Percentiles rank a stretch among this genome's conserved stretches.
These are phyloP conservation scores for Apteryx mantelli DNA, from an alignment of 2,113 vertebrate species.

Conservation along the genomic window DNA sequence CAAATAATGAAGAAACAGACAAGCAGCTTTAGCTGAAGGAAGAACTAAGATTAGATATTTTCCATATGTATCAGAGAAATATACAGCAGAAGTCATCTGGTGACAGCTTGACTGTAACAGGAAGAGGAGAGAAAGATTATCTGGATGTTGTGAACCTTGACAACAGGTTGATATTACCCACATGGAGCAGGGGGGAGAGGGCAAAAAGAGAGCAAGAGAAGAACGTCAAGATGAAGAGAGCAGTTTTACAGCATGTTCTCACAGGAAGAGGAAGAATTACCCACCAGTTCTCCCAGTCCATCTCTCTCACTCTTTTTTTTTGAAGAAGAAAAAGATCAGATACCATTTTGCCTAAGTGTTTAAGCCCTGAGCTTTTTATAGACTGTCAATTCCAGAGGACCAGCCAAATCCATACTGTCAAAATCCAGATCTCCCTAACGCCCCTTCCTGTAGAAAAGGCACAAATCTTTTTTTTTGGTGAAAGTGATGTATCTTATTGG, in stretches of 20 bases:
- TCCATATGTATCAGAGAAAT: not conserved
- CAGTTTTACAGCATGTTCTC: not conserved
- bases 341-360: not conserved
- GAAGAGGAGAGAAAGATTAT: not conserved
- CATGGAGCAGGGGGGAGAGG: not conserved
- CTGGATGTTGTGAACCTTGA: not conserved
- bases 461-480: not conserved
- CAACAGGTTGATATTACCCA: not conserved
- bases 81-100: not conserved
- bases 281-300: not conserved
- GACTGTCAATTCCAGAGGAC: not conserved
- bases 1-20: not conserved
- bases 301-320: too few relatives aligned
- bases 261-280: not conserved
- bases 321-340: not conserved
- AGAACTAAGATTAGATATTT: not conserved
- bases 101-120: not conserved
- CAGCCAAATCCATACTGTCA: not conserved
- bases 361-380: not conserved
- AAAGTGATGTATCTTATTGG: rapidly evolving
- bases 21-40: not conserved
- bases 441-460: not conserved
- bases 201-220: not conserved
- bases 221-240: not conserved
- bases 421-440: not conserved